These are phyloP conservation scores for Microhierax caerulescens DNA, from an alignment of 2,797 vertebrate genomes.

Conservation along the genomic window DNA sequence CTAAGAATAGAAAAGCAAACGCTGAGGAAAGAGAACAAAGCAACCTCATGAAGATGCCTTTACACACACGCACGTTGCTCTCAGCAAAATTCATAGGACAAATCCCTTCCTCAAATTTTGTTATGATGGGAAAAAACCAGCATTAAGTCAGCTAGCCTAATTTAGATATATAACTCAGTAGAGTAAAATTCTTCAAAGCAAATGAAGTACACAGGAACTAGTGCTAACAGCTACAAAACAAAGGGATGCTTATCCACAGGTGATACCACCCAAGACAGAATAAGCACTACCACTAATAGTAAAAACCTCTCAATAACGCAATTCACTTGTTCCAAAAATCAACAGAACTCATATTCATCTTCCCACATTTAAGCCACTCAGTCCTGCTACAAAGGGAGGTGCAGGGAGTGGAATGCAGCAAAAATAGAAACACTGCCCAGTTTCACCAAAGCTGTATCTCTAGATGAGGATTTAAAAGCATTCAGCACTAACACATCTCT, in stretches of 20 bases:
- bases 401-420: not conserved
- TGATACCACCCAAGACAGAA: not conserved
- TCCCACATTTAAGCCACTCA: not conserved
- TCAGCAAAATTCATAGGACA: not conserved
- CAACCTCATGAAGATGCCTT: rapidly evolving
- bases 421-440: not conserved
- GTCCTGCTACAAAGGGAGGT: not conserved
- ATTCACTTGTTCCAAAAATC: not conserved
- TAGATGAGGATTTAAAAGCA: not conserved
- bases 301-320: not conserved
- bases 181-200: not conserved
- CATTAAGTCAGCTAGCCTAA: not conserved
- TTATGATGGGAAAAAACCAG: not conserved
- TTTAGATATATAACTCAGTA: not conserved
- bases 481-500: not conserved
- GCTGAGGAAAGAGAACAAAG: not conserved
- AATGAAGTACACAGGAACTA: not conserved
- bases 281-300: not conserved
- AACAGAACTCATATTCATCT: not conserved
- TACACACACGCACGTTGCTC: not conserved
- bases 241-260: not conserved
- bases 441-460: not conserved
- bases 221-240: not conserved
- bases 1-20: not conserved
- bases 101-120: not conserved